These are phyloP conservation scores for Anas platyrhynchos DNA, from an alignment of 2,113 vertebrate genomes.

Conservation along the genomic window DNA sequence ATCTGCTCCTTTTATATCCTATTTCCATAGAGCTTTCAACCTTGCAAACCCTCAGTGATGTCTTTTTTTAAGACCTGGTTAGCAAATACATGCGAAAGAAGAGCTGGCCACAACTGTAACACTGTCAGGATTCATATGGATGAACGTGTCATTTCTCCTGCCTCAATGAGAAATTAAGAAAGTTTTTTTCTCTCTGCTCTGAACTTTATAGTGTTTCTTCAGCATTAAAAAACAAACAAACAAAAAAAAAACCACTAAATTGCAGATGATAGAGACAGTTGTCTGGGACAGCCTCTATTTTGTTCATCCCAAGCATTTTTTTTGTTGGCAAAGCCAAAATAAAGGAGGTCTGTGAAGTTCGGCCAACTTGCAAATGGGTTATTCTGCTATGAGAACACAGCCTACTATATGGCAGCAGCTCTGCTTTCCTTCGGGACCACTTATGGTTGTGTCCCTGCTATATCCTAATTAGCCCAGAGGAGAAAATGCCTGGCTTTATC, in stretches of 20 bases:
- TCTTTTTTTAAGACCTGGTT: background rate
- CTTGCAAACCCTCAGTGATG: background rate
- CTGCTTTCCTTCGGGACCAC: background rate
- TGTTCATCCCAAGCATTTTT: background rate
- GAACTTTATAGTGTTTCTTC: conserved; percentile 22
- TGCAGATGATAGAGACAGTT: background rate
- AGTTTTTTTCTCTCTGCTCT: background rate
- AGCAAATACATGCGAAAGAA: background rate
- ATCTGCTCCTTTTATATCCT: background rate
- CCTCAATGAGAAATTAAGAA: conserved; percentile 12
- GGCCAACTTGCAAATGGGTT: background rate
- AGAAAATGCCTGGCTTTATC: conserved; percentile 5
- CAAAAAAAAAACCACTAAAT: background rate
- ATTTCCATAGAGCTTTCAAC: background rate
- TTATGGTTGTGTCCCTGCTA: background rate
- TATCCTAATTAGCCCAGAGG: background rate
- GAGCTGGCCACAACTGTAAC: background rate
- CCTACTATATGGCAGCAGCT: background rate
- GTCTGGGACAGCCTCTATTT: background rate
- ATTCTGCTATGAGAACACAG: background rate
- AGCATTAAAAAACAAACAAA: background rate
- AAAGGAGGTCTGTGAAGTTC: background rate
- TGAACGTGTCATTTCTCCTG: background rate
- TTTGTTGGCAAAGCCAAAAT: background rate
- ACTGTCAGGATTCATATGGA: background rate